phyloP scores from a whole-genome alignment of 2,113 vertebrate species.

The Dicentrarchus labrax region DNA sequence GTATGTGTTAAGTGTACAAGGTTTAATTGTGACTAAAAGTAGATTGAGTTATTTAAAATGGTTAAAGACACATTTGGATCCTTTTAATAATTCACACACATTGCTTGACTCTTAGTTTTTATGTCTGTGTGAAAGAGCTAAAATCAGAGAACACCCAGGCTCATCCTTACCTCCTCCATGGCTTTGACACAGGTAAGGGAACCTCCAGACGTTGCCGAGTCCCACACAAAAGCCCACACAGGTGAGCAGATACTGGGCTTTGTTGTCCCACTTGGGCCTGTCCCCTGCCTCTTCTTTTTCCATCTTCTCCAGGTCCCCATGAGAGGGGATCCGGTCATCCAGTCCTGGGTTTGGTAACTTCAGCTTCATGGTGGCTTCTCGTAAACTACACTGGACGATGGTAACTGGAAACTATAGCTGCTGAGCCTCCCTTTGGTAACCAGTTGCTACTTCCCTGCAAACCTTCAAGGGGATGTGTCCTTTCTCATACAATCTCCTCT shows the following conservation, averaged over 20 bases:
- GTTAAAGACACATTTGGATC: background rate
- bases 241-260: constrained; percentile 96
- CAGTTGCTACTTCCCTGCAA: background rate
- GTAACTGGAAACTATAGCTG: background rate
- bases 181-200: constrained; percentile 97
- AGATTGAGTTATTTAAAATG: background rate
- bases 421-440: background rate
- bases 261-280: constrained; percentile 98
- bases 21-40: background rate
- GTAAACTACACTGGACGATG: background rate
- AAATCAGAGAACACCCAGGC: background rate
- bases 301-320: constrained; percentile 85
- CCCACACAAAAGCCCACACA: constrained; percentile 98
- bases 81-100: background rate
- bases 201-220: constrained; percentile 98
- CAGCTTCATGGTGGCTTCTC: constrained; percentile 84
- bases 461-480: background rate
- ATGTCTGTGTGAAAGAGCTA: background rate
- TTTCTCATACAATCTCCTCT: constrained; percentile 9
- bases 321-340: constrained; percentile 90
- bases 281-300: constrained; percentile 83
- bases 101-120: background rate
- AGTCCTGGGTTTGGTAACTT: constrained; percentile 91
- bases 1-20: background rate
- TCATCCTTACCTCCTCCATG: constrained; percentile 93